A percentile compares a stretch with the other conserved stretches of the same genome.
These are phyloP conservation scores for Pyrgilauda ruficollis DNA, from an alignment of 2,113 vertebrate species.

Conservation along the genomic window DNA sequence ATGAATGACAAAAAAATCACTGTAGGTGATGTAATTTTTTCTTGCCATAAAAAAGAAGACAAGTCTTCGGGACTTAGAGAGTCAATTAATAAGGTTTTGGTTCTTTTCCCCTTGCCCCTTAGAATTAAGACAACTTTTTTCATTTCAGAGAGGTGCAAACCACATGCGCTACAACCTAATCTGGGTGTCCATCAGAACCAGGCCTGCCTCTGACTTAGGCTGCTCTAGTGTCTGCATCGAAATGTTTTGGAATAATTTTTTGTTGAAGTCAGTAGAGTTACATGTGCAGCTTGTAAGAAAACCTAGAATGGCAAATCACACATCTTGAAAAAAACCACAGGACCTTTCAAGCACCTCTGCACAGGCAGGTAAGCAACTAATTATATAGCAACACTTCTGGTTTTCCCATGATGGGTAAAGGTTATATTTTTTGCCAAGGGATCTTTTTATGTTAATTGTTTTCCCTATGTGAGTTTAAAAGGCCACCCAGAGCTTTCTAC, in stretches of 20 bases:
- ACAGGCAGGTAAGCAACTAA: background rate
- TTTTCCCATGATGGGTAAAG: background rate
- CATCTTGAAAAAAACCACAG: background rate
- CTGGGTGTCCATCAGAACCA: background rate
- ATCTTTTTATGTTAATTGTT: background rate
- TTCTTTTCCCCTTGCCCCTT: background rate
- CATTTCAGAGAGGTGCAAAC: background rate
- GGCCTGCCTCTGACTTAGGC: background rate
- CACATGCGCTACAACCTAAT: background rate
- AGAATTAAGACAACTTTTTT: background rate
- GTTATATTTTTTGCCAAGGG: background rate
- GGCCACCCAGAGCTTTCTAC: background rate
- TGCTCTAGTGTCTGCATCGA: background rate
- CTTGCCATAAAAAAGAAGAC: background rate
- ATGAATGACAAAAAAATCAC: background rate
- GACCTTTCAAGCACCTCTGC: background rate
- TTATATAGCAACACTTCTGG: background rate
- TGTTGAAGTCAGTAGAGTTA: background rate
- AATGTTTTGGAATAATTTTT: background rate
- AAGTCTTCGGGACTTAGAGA: background rate
- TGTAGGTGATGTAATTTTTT: background rate
- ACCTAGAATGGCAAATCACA: background rate
- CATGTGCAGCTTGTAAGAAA: background rate
- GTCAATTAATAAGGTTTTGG: background rate
- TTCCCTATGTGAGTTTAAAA: background rate